A percentile compares a stretch with the other conserved stretches of the same genome.
These are phyloP conservation scores for Dendrolimus kikuchii DNA, from an alignment of 1,140 invertebrate genomes.

Conservation along the genomic window DNA sequence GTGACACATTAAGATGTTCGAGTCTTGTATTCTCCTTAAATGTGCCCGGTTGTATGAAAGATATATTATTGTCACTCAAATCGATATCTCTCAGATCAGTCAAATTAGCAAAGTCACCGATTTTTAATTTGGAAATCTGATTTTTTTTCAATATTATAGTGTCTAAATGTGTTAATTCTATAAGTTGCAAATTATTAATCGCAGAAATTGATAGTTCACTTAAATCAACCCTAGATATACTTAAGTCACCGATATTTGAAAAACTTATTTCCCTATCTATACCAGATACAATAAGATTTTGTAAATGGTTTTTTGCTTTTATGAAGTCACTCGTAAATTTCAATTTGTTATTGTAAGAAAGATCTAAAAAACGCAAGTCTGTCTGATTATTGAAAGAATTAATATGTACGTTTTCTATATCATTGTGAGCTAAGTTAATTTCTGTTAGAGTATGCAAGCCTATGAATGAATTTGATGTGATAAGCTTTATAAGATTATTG, in stretches of 20 bases:
- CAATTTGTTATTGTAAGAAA: constrained; percentile 26
- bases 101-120: constrained; percentile 20
- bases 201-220: constrained; percentile 22
- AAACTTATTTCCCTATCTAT: constrained; percentile 21
- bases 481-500: constrained; percentile 30
- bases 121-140: constrained; percentile 19
- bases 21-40: constrained; percentile 23
- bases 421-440: constrained; percentile 33
- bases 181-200: constrained; percentile 18
- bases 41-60: constrained; percentile 25
- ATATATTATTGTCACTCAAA: constrained; percentile 31
- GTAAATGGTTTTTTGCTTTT: constrained; percentile 15
- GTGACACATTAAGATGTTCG: constrained; percentile 23
- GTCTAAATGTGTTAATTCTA: constrained; percentile 18
- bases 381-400: constrained; percentile 17
- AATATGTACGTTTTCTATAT: constrained; percentile 17
- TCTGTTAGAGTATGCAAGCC: constrained; percentile 19
- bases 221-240: constrained; percentile 24
- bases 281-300: constrained; percentile 28
- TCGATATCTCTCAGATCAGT: constrained; percentile 20
- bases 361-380: constrained; percentile 20
- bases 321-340: constrained; percentile 11
- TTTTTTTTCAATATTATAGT: constrained; percentile 25
- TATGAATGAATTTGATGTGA: constrained; percentile 19
- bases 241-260: constrained; percentile 6